Base-by-base conservation (phyloP, 2,113 vertebrate species). In the Syngnathus typhle region DNA sequence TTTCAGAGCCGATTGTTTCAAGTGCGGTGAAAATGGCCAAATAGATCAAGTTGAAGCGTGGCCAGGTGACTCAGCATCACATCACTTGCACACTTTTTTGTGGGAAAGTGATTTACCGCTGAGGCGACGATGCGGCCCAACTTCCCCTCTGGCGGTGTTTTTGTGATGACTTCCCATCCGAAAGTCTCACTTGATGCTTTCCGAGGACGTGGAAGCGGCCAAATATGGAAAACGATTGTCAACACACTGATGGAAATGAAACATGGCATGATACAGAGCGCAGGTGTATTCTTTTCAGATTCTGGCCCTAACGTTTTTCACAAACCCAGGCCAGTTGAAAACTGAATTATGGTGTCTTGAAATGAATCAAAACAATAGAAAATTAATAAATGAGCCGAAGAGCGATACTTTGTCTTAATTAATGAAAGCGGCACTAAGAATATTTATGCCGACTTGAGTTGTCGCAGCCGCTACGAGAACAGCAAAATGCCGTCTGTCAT, bases 401-500 rank as follows among this genome's bases (percentile, higher is more conserved):
- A 21, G 21, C 12, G 15, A 55, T 2, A 23, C 21, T 10, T 12
- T 11, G 4, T 27, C 54, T 27, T 2, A 13, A 32, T 51, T 2
- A 13, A 32, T 51, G 18, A 39, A 39, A 38, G n/a, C 9, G 11
- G 38, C 39, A 1, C 37, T 41, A 4, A 5, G 18, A 19, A 38
- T 12, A 39, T 19, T 38, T 60, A 3, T 27, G 43, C 38, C 15
- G 21, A 12, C n/a, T 49, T 46, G n/a, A 21, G 37, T 43, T 8
- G 7, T 51, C 27, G n/a, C n/a, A 4, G 59, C 46, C 62, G 58
- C 0, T 8, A 60, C 49, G 44, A 21, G 38, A 49, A 41, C 7
- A 64, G 44, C 2, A 11, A 44, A 10, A 67, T 27, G 37, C 21
- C 44, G 32, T 51, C 70, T 75, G 70, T 73, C 67, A 75, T 67